phyloP scores from a whole-genome alignment of 1,140 invertebrate genomes.

The Neodiprion fabricii region DNA sequence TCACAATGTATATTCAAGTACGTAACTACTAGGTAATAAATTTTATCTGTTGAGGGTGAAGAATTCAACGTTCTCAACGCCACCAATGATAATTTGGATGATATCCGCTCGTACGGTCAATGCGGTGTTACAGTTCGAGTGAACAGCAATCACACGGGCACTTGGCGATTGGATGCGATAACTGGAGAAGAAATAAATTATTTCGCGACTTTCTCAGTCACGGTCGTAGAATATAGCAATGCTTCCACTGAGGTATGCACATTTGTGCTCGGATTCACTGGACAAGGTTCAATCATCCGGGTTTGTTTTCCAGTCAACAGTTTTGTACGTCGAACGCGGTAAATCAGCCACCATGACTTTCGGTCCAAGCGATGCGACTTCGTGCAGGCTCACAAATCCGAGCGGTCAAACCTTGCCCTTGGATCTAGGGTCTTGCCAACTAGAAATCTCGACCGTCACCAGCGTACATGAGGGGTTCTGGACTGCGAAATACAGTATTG shows the following conservation, averaged over 20 bases:
- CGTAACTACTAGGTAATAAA: neutral
- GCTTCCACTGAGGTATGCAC: no score
- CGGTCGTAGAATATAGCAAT: neutral
- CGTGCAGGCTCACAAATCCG: constrained; percentile 34
- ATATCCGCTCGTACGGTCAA: constrained; percentile 22
- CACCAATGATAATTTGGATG: neutral
- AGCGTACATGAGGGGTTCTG: constrained; percentile 37
- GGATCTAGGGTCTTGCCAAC: constrained; percentile 24
- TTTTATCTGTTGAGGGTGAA: neutral
- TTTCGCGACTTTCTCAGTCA: neutral
- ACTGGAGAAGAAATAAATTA: neutral
- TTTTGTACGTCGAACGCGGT: neutral
- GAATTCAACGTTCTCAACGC: constrained; percentile 9
- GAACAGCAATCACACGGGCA: constrained; percentile 14
- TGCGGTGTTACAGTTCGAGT: constrained; percentile 34
- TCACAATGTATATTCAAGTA: neutral
- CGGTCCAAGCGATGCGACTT: constrained; percentile 13
- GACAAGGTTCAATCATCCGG: no score
- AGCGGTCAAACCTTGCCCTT: neutral
- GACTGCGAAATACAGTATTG: constrained; percentile 30
- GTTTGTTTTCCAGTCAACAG: neutral
- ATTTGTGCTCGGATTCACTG: neutral
- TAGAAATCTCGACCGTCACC: constrained; percentile 33
- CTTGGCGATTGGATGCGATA: constrained; percentile 28
- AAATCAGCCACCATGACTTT: neutral